Percentiles rank a stretch among this genome's conserved stretches.
phyloP scores from a whole-genome alignment of 2,113 vertebrate genomes.

The Dryoscopus gambensis region DNA sequence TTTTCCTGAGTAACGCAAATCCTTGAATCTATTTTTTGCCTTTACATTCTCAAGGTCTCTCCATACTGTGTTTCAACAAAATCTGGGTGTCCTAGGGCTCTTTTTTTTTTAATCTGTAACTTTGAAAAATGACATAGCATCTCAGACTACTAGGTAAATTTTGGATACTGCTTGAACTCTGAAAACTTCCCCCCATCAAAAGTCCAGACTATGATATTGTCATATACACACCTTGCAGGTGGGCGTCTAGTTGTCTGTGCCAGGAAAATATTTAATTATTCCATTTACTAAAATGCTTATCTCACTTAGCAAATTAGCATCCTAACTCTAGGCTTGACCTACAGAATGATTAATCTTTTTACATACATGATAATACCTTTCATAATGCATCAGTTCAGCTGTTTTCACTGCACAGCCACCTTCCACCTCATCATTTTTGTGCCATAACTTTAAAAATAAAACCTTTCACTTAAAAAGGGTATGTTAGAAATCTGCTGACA shows the following conservation, averaged over 20 bases:
- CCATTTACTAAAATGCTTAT: not conserved
- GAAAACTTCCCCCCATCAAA: not conserved
- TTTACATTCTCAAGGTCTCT: not conserved
- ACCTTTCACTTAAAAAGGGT: not conserved
- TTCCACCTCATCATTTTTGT: not conserved
- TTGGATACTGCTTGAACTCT: not conserved
- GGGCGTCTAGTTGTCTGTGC: not conserved
- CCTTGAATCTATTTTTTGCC: not conserved
- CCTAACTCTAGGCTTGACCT: not conserved
- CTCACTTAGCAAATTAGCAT: not conserved
- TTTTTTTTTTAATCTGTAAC: not conserved
- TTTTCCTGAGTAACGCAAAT: constrained; percentile 19
- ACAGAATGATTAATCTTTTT: not conserved
- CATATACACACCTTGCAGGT: not conserved
- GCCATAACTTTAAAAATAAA: not conserved
- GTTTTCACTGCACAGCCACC: not conserved
- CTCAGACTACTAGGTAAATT: not conserved
- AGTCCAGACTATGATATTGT: not conserved
- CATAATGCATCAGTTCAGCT: not conserved
- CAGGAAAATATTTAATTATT: not conserved
- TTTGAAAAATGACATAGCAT: not conserved
- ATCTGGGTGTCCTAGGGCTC: not conserved
- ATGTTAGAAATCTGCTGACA: not conserved
- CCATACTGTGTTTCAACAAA: not conserved
- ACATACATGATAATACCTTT: not conserved